A percentile compares a stretch with the other conserved stretches of the same genome.
These are phyloP conservation scores for Oreocharis arfaki DNA, from an alignment of 2,113 vertebrate species.

Conservation along the genomic window DNA sequence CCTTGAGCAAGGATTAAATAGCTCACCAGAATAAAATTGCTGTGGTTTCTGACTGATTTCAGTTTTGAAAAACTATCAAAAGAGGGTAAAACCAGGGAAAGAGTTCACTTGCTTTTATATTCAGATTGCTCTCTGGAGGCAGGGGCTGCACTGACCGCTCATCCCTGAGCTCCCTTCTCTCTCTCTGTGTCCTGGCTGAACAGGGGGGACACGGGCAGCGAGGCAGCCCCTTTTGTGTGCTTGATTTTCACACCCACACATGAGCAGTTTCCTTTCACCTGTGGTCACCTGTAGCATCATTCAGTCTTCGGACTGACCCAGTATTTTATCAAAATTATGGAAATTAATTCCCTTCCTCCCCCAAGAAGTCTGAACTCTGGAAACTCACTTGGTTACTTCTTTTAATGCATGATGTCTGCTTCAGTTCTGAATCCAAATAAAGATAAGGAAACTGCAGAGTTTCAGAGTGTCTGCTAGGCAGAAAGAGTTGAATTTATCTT, in stretches of 20 bases:
- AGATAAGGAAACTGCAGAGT: neutral
- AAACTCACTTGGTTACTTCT: neutral
- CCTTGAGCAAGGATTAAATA: neutral
- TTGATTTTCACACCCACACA: neutral
- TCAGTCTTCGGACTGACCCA: neutral
- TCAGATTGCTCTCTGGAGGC: neutral
- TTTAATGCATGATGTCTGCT: neutral
- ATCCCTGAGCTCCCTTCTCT: neutral
- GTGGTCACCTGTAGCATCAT: neutral
- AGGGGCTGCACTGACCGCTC: neutral
- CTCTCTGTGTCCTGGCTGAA: fast-evolving
- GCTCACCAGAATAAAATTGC: neutral
- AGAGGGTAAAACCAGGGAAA: neutral
- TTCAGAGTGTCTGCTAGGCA: neutral
- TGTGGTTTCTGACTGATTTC: neutral
- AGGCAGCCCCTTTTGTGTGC: neutral
- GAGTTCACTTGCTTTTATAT: neutral
- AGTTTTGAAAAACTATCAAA: neutral
- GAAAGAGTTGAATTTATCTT: neutral
- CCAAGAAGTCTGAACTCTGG: neutral
- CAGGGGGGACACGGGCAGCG: fast-evolving
- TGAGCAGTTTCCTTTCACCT: neutral
- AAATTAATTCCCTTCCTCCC: neutral
- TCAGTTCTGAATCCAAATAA: neutral
- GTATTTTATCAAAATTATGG: neutral